phyloP scores from a whole-genome alignment of 2,888 invertebrate genomes.

The Cryptus armator region DNA sequence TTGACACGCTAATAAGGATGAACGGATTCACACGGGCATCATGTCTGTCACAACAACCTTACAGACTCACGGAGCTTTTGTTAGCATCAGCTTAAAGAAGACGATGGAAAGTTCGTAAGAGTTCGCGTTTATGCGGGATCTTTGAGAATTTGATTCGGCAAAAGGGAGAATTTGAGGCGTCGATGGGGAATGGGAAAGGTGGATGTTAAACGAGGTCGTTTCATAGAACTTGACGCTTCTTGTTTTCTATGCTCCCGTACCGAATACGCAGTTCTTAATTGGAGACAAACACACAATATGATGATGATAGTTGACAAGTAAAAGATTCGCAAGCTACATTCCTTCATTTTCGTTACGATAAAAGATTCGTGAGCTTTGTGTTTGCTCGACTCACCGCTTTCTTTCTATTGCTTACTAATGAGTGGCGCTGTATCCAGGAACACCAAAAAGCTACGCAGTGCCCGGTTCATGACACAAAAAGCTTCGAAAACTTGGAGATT shows the following conservation, averaged over 20 bases:
- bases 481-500: too few relatives aligned
- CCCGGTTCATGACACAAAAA: too few relatives aligned
- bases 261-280: too few relatives aligned
- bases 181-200: neutral
- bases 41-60: constrained; percentile 2
- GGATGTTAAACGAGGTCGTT: neutral
- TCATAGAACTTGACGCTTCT: neutral
- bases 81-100: neutral
- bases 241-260: neutral
- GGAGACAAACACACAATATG: too few relatives aligned
- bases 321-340: too few relatives aligned
- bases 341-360: too few relatives aligned
- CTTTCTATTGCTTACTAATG: too few relatives aligned
- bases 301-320: too few relatives aligned
- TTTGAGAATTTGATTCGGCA: neutral
- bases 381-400: too few relatives aligned
- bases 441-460: too few relatives aligned
- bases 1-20: constrained; percentile 45
- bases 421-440: too few relatives aligned
- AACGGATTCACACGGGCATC: constrained; percentile 32
- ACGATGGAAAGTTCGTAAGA: neutral
- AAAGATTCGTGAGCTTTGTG: too few relatives aligned
- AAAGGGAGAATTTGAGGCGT: neutral
- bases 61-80: neutral
- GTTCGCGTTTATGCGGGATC: neutral